These are phyloP conservation scores for Akabosia matsudoensis DNA, from an alignment of 1,140 invertebrate genomes.

Conservation along the genomic window DNA sequence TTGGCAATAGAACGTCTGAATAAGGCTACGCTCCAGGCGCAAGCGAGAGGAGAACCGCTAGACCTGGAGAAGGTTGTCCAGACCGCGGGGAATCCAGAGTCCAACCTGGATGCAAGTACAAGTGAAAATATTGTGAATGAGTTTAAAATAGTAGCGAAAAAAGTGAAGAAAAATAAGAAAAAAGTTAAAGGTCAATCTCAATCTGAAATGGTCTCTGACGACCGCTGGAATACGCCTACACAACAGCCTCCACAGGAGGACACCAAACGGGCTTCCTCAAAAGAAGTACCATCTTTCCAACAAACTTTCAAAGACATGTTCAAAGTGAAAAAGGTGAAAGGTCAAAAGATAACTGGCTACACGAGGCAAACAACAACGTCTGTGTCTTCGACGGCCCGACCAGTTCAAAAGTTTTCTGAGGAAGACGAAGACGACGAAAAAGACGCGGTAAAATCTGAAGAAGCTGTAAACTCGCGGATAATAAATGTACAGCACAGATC, in stretches of 20 bases:
- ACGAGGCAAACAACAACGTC: too few species aligned
- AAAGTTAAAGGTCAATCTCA: background rate
- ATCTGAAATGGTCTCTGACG: too few species aligned
- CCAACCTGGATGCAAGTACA: background rate
- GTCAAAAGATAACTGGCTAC: too few species aligned
- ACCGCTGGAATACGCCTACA: too few species aligned
- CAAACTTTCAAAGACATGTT: conserved; percentile 1
- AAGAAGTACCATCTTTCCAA: background rate
- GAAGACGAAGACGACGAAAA: background rate
- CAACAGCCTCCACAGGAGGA: too few species aligned
- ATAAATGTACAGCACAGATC: background rate
- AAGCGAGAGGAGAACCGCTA: background rate
- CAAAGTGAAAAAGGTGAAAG: background rate
- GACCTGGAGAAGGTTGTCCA: background rate
- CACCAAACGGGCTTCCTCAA: background rate
- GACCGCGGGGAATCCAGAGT: background rate
- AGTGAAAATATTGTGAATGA: background rate
- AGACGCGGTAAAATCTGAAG: background rate
- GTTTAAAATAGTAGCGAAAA: background rate
- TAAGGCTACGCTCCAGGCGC: background rate
- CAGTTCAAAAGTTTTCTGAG: background rate
- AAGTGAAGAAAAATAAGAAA: background rate
- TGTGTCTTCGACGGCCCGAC: too few species aligned
- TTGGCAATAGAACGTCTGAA: conserved; percentile 4
- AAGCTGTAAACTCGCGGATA: background rate